Evolutionary conservation across 2,113 vertebrate species (phyloP).

Genomic region (Strigops habroptila): DNA sequence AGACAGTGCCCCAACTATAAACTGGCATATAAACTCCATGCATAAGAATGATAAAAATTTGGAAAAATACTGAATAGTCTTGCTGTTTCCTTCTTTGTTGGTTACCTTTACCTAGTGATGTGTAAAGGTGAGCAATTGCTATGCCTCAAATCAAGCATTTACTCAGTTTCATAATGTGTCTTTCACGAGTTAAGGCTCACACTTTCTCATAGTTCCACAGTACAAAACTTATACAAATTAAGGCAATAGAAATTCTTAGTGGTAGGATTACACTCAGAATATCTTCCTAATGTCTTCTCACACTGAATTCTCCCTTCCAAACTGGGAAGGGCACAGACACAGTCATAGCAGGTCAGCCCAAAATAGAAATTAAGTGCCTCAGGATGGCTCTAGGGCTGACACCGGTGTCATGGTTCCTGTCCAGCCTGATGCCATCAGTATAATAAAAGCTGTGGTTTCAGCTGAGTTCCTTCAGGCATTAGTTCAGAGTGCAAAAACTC

Average conservation of each 20-base stretch:
- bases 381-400: neutral
- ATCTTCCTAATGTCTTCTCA: neutral
- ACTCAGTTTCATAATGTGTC: neutral
- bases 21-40: neutral
- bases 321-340: neutral
- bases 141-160: neutral
- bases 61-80: neutral
- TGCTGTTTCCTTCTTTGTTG: neutral
- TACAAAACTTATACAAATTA: neutral
- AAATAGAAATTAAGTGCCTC: constrained; percentile 21
- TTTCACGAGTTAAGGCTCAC: neutral
- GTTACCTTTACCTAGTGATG: neutral
- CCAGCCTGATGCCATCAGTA: neutral
- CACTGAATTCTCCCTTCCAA: neutral
- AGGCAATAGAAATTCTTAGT: neutral
- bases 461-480: neutral
- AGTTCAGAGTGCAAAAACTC: neutral
- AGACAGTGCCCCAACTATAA: neutral
- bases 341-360: neutral
- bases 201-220: neutral
- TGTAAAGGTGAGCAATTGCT: neutral
- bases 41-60: neutral
- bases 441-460: constrained; percentile 16
- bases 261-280: neutral
- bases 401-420: neutral